Conservation (phyloP, 2,113 vertebrate genomes). For the Myotis brandtii region DNA sequence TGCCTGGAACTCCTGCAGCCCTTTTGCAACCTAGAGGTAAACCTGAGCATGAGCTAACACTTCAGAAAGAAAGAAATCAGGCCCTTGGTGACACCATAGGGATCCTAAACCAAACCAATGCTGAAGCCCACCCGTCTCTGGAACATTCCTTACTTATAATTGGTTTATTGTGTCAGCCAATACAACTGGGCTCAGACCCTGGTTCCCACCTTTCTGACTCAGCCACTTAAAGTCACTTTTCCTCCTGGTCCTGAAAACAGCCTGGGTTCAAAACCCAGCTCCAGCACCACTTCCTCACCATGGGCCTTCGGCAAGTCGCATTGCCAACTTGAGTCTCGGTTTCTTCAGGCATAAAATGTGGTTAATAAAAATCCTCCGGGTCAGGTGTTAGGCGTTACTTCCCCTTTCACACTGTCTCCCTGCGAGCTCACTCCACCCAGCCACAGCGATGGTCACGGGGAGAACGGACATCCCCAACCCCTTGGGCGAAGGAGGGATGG, state of each 20-base stretch:
- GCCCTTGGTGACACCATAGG: neutral
- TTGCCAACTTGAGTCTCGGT: fast-evolving
- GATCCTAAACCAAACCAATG: neutral
- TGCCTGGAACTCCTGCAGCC: neutral
- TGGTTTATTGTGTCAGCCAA: neutral
- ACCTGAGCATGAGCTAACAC: neutral
- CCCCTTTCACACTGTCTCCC: neutral
- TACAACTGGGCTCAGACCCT: neutral
- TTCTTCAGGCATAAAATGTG: neutral
- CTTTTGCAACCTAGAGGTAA: neutral
- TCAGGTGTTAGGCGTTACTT: fast-evolving
- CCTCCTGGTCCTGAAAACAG: neutral
- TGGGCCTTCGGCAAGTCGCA: neutral
- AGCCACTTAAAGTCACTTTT: neutral
- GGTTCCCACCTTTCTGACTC: neutral
- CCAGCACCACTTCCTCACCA: fast-evolving
- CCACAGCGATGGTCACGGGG: fast-evolving
- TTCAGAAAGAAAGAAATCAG: neutral
- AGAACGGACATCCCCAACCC: too few relatives aligned
- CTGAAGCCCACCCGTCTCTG: neutral
- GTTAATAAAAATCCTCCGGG: fast-evolving
- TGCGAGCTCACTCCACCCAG: fast-evolving
- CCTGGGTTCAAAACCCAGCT: neutral
- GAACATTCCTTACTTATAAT: neutral
- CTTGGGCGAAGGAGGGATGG: neutral